Evolutionary conservation across 2,888 invertebrate species (phyloP).

Genomic region (Sinodicranocentrus sp.): DNA sequence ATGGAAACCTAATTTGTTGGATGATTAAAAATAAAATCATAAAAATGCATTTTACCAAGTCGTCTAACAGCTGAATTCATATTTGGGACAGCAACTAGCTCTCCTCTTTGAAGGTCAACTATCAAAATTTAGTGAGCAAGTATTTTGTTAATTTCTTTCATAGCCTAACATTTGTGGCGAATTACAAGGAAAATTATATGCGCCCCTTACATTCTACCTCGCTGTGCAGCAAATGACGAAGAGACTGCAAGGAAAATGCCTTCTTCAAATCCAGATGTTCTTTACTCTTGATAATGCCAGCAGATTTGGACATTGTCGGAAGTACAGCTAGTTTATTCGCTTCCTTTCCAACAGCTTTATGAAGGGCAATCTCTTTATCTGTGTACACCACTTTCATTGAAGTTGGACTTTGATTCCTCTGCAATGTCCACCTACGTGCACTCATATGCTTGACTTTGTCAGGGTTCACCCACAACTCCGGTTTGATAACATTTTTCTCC

Average conservation of each 20-base stretch:
- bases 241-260: neutral
- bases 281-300: neutral
- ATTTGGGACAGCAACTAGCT: constrained; percentile 10
- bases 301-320: neutral
- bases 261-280: neutral
- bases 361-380: neutral
- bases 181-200: neutral
- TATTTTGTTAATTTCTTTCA: neutral
- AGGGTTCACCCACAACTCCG: neutral
- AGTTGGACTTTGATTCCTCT: neutral
- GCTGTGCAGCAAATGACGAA: neutral
- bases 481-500: neutral
- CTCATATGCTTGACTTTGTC: constrained; percentile 2
- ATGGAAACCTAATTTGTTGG: neutral
- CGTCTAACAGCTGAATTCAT: neutral
- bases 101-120: neutral
- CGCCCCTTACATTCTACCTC: neutral
- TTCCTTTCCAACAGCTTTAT: neutral
- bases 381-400: neutral
- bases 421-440: constrained; percentile 3
- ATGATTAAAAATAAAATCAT: neutral
- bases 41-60: neutral
- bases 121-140: neutral
- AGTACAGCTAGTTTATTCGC: constrained; percentile 4
- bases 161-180: neutral